Evolutionary conservation across 1,140 invertebrate species (phyloP), one percentile per base, ranked within the genome.

Genomic region (Trachymyrmex cornetzi): DNA sequence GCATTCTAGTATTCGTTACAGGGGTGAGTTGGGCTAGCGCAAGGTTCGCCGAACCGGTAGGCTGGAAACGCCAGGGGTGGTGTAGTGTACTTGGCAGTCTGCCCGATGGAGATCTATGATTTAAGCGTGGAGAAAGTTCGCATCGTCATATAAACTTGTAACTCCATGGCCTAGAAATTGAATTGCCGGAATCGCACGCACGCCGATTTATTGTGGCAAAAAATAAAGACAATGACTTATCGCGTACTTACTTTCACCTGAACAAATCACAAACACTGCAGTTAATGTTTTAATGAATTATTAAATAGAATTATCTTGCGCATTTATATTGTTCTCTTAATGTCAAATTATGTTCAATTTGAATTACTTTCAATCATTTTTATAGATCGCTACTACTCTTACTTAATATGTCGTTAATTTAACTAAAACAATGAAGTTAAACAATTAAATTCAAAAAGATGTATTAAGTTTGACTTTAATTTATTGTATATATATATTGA

Each of bases 31-130:
- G n/a, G 50, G 5, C 82, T 61, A 69, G 59, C 48, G 85, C 44
- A 59, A 85, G 14, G 48, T 19, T 57, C 59, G 48, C 14, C 59
- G 80, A 63, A 87, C 50, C 55, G 22, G 61, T 74, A 69, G 55
- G 44, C 22, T 84, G 66, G 59, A 84, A 85, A 66, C 61, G 81
- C 71, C 34, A 59, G 53, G 81, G 86, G 66, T 66, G 64, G 55
- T 27, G 38, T 30, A 55, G 50, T 85, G 86, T 74, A 66, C 53
- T 85, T 87, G 86, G 86, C 86, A 87, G 71, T 4, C 24, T 77
- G 86, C 81, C 86, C 44, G 48, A 87, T 67, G 59, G 22, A 85
- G 67, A 87, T 87, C 63, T 85, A 75, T 77, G 84, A 85, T 77
- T 85, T 63, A 57, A 85, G 67, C 34, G 67, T 48, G 63, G 57